phyloP scores from a whole-genome alignment of 2,888 invertebrate species.

The Agrochola litura region DNA sequence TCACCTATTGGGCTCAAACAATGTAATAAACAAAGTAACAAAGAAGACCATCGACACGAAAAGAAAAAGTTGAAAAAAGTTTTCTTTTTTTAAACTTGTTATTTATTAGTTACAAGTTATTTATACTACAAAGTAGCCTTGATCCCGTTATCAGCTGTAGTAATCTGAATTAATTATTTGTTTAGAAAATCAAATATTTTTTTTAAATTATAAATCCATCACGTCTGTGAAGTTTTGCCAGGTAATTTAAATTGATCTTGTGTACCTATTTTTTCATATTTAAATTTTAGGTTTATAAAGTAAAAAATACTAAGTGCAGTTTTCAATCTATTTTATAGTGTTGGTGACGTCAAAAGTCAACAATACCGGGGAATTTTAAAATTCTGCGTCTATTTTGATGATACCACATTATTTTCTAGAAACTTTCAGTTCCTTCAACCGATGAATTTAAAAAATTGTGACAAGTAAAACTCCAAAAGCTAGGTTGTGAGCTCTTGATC shows the following conservation, averaged over 20 bases:
- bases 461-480: constrained; percentile 45
- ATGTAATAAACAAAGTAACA: background rate
- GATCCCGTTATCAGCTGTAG: background rate
- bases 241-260: background rate
- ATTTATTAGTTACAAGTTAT: too few relatives aligned
- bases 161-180: background rate
- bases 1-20: background rate
- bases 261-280: background rate
- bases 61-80: too few relatives aligned
- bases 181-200: background rate
- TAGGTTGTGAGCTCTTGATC: constrained; percentile 49
- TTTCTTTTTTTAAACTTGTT: too few relatives aligned
- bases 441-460: constrained; percentile 48
- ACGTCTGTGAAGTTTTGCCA: background rate
- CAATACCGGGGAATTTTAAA: background rate
- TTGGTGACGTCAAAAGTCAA: background rate
- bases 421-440: constrained; percentile 1
- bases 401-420: constrained; percentile 28
- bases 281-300: too few relatives aligned
- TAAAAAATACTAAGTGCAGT: background rate
- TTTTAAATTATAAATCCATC: background rate
- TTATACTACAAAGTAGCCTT: background rate
- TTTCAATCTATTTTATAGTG: background rate
- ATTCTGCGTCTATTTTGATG: background rate
- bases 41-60: too few relatives aligned